Evolutionary conservation across 2,797 vertebrate genomes (phyloP).

Genomic region (Enteromius argenteus): DNA sequence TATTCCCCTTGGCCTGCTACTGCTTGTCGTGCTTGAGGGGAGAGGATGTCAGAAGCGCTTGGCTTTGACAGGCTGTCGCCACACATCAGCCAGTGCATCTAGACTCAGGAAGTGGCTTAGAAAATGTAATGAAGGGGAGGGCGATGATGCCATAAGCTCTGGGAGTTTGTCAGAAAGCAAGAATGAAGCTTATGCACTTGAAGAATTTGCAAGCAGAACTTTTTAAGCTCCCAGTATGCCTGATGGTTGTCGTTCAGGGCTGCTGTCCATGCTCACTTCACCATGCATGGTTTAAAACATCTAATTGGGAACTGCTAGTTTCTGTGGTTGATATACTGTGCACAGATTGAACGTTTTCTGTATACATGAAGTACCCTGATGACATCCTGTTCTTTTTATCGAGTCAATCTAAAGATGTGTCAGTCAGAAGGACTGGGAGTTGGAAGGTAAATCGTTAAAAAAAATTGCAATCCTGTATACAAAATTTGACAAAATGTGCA

Average conservation of each 20-base stretch:
- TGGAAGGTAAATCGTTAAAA: background rate
- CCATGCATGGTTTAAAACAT: background rate
- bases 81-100: constrained; percentile 49
- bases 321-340: too few species aligned
- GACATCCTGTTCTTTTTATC: background rate
- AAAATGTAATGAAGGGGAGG: constrained; percentile 45
- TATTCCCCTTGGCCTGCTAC: constrained; percentile 52
- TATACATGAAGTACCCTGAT: background rate
- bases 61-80: constrained; percentile 57
- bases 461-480: too few species aligned
- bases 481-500: background rate
- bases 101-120: constrained; percentile 41
- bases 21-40: constrained; percentile 44
- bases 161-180: constrained; percentile 24
- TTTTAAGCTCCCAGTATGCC: constrained; percentile 1
- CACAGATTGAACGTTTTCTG: background rate
- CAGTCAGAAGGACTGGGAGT: background rate
- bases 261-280: background rate
- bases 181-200: constrained; percentile 20
- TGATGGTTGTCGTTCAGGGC: background rate
- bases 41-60: constrained; percentile 56
- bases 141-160: constrained; percentile 38
- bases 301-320: background rate
- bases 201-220: constrained; percentile 1
- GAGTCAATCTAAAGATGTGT: background rate